Base-by-base conservation (phyloP, 2,888 invertebrate species). In the Cheilosia pagana region DNA sequence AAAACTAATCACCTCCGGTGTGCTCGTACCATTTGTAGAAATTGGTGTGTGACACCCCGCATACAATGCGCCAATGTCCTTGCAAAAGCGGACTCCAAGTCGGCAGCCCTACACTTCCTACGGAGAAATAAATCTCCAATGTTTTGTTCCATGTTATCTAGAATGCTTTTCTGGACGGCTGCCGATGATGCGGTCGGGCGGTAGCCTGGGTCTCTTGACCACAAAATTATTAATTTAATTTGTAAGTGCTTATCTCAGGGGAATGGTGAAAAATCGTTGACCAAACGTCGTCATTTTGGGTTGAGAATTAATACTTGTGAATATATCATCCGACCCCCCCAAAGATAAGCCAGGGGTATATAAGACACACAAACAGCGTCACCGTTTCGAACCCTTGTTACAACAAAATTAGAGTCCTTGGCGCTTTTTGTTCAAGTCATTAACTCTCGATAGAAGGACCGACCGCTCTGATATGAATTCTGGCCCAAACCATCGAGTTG, bases 171-270 rank as follows among this genome's bases (percentile, higher is more conserved):
- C 50, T 23, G 28, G 43, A 16, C 6, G 31, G 41, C 45, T 62
- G 41, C 75, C 75, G 31, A 35, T 53, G 63, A 14, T 21, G 23
- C 12, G 12, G 19, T 16, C 12, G n/a, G n/a, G 63, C 16, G 31
- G 60, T 23, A 39, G 25, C 62, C 48, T 35, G 59, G 57, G 75
- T 55, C 60, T 65, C 85, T 85, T 85, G 85, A 85, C 85, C 85
- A 79, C 75, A 75, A 85, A 79, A 85, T 85, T 85, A 85, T 85
- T 85, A 85, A 85, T 85, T 85, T 85, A 79, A 85, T 85, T 85
- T 79, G 74, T 75, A 71, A 85, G 62, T 85, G 85, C 85, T 85
- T 85, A 85, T 85, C 85, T 85, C 35, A 28, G 7, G 79, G 75
- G 70, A 23, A 62, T 39, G 75, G 57, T 83, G 74, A 83, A 83